These are phyloP conservation scores for Dufourea novaeangliae DNA, from an alignment of 1,140 invertebrate species.

Conservation along the genomic window DNA sequence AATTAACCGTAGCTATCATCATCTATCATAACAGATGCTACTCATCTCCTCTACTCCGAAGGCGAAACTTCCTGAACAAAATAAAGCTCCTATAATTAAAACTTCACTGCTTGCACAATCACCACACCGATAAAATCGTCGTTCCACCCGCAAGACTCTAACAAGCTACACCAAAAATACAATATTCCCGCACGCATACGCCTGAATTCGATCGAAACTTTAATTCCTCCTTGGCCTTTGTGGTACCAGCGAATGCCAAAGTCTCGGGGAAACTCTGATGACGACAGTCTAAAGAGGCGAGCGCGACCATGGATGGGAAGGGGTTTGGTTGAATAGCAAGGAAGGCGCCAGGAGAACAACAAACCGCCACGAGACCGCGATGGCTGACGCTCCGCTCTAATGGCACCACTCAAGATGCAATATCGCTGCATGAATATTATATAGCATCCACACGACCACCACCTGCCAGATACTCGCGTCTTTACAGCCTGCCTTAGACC, in stretches of 20 bases:
- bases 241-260: neutral
- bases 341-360: constrained; percentile 62
- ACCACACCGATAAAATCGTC: no score
- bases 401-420: constrained; percentile 79
- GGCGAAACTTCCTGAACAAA: no score
- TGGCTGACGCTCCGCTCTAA: constrained; percentile 72
- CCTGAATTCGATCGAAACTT: neutral
- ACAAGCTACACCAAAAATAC: neutral
- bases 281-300: constrained; percentile 2
- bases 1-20: no score
- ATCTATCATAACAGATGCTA: no score
- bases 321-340: constrained; percentile 33
- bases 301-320: neutral
- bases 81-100: no score
- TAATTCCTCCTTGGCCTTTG: neutral
- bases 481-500: constrained; percentile 44
- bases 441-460: constrained; percentile 55
- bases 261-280: constrained; percentile 12
- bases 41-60: no score
- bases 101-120: no score
- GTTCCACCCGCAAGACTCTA: no score
- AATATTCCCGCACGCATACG: no score
- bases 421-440: constrained; percentile 79
- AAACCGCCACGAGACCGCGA: constrained; percentile 69
- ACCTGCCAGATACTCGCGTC: constrained; percentile 50